Conservation (phyloP, 1,140 invertebrate genomes). For the Glossosoma conforme region DNA sequence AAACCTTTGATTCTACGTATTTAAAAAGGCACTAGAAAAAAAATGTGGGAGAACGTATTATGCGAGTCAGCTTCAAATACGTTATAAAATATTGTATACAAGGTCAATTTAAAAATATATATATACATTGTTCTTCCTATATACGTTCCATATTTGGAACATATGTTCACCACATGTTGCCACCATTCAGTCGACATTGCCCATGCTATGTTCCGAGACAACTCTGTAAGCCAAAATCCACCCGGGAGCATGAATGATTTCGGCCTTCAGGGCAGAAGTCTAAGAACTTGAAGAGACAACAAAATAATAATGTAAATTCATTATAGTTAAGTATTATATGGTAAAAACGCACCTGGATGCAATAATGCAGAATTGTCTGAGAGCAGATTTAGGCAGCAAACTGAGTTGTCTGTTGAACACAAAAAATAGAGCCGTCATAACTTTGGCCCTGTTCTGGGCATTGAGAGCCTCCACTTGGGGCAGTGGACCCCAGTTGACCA, state of each 20-base stretch:
- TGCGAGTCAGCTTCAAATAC: too few relatives aligned
- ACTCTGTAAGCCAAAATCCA: too few relatives aligned
- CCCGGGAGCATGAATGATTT: too few relatives aligned
- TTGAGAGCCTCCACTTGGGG: conserved; percentile 80
- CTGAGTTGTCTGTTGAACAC: conserved; percentile 81
- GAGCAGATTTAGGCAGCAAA: conserved; percentile 67
- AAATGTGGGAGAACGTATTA: too few relatives aligned
- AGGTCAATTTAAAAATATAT: neutral
- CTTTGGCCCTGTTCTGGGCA: conserved; percentile 77
- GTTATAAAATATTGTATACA: neutral
- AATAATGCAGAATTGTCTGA: conserved; percentile 79
- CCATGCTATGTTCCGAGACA: too few relatives aligned
- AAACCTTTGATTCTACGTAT: too few relatives aligned
- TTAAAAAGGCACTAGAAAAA: too few relatives aligned
- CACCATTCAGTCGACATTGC: too few relatives aligned
- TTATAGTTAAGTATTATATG: too few relatives aligned
- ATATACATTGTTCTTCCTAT: neutral
- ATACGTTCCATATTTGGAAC: too few relatives aligned
- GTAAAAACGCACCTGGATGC: conserved; percentile 69
- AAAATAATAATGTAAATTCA: neutral
- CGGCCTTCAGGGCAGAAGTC: too few relatives aligned
- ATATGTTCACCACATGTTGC: too few relatives aligned
- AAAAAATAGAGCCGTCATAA: conserved; percentile 81
- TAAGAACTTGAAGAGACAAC: neutral
- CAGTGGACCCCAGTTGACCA: conserved; percentile 81